Evolutionary conservation across 2,888 invertebrate species (phyloP).

Genomic region (Dyspetes luteomarginatus): DNA sequence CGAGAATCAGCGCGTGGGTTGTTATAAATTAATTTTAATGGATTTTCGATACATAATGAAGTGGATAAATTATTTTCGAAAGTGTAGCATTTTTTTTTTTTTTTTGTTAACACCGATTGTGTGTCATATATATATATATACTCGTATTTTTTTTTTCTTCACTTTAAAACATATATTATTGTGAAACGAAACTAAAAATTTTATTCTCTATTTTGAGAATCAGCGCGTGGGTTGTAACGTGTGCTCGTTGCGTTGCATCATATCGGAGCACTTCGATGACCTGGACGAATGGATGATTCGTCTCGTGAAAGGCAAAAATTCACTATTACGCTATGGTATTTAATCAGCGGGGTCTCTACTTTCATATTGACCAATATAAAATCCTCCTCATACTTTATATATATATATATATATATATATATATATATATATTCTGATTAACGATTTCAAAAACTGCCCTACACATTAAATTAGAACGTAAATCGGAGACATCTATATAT

Average conservation of each 20-base stretch:
- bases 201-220: neutral
- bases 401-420: no score
- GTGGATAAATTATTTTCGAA: no score
- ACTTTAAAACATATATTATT: neutral
- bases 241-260: neutral
- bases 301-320: neutral
- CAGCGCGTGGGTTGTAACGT: neutral
- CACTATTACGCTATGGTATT: neutral
- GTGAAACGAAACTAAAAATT: neutral
- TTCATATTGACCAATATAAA: neutral
- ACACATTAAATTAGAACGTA: no score
- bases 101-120: no score
- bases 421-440: neutral
- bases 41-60: no score
- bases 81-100: no score
- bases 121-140: no score
- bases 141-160: no score
- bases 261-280: neutral
- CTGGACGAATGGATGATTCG: neutral
- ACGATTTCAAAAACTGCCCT: conserved; percentile 3
- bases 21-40: no score
- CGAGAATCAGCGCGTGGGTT: neutral
- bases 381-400: neutral
- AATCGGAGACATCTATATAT: no score
- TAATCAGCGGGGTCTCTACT: neutral